Percentiles rank a stretch among this genome's conserved stretches.
phyloP scores from a whole-genome alignment of 1,140 invertebrate genomes.

The Cyphomyrmex costatus region DNA sequence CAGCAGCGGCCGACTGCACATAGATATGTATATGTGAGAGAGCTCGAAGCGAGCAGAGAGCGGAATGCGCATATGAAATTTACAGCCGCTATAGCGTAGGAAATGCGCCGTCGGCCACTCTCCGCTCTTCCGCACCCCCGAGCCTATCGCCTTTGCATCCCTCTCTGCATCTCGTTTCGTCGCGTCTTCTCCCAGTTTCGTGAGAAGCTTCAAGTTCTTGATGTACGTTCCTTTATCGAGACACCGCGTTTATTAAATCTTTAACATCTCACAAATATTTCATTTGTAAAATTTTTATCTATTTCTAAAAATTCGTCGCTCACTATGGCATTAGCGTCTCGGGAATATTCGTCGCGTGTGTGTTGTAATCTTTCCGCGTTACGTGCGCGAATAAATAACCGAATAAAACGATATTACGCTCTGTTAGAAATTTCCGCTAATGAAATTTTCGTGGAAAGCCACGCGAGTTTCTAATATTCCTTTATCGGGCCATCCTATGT shows the following conservation, averaged over 20 bases:
- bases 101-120: slow-evolving; percentile 71
- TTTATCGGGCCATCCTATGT: slow-evolving; percentile 21
- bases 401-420: slow-evolving; percentile 10
- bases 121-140: slow-evolving; percentile 37
- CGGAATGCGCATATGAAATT: slow-evolving; percentile 81
- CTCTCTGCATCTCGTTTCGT: slow-evolving; percentile 11
- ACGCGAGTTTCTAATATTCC: slow-evolving; percentile 29
- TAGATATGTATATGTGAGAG: slow-evolving; percentile 55
- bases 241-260: slow-evolving; percentile 12
- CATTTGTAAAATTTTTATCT: neutral
- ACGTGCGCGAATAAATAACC: neutral
- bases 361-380: neutral
- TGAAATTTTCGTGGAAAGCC: slow-evolving; percentile 54
- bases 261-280: slow-evolving; percentile 24
- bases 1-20: slow-evolving; percentile 64
- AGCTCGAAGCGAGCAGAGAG: slow-evolving; percentile 52
- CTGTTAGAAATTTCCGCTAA: slow-evolving; percentile 39
- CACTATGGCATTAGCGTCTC: neutral
- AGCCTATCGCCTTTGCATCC: slow-evolving; percentile 43
- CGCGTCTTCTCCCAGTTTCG: slow-evolving; percentile 47
- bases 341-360: slow-evolving; percentile 4
- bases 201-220: slow-evolving; percentile 3
- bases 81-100: slow-evolving; percentile 78
- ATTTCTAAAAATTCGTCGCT: neutral
- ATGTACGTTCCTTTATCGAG: slow-evolving; percentile 45